Evolutionary conservation across 2,888 invertebrate species (phyloP), one percentile per base, ranked within the genome.

Genomic region (Sphaerophoria taeniata): DNA sequence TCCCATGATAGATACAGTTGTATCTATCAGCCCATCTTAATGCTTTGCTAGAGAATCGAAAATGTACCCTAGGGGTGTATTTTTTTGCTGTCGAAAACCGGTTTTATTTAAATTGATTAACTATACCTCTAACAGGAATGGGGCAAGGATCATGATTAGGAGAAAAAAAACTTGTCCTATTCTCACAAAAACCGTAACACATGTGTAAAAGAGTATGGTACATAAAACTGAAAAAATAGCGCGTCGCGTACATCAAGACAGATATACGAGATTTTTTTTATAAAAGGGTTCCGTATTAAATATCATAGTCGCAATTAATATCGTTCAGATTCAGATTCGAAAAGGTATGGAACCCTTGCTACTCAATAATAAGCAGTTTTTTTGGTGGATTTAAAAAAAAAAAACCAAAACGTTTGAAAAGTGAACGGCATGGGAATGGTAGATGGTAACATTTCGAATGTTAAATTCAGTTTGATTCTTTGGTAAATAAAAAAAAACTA

Each of bases 1-100:
- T 85, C 85, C 81, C 85, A 81, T 81, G 85, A 85, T 55, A 85
- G 81, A 85, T n/a, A n/a, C n/a, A n/a, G n/a, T n/a, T n/a, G n/a
- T n/a, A n/a, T 43, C 12, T 73, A 69, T 67, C 61, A 72, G 73
- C 53, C 53, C 73, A 67, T 76, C 61, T 43, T n/a, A 47, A 77
- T 76, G 11, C 67, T 47, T 49, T 60, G 55, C 63, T 24, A 79
- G 55, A 74, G 83, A 79, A 79, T 79, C 73, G 61, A 3, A 43
- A 31, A 60, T 12, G 11, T n/a, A n/a, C n/a, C n/a, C n/a, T n/a
- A n/a, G n/a, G n/a, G n/a, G n/a, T n/a, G n/a, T n/a, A n/a, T n/a
- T n/a, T n/a, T n/a, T n/a, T n/a, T n/a, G n/a, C n/a, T n/a, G 47
- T 45, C n/a, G n/a, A 24, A 69, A 85, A 85, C 85, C 77, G 81